Evolutionary conservation across 1,140 invertebrate genomes (phyloP), one percentile per base, ranked within the genome.

Genomic region (Aphelinus atriplicis): DNA sequence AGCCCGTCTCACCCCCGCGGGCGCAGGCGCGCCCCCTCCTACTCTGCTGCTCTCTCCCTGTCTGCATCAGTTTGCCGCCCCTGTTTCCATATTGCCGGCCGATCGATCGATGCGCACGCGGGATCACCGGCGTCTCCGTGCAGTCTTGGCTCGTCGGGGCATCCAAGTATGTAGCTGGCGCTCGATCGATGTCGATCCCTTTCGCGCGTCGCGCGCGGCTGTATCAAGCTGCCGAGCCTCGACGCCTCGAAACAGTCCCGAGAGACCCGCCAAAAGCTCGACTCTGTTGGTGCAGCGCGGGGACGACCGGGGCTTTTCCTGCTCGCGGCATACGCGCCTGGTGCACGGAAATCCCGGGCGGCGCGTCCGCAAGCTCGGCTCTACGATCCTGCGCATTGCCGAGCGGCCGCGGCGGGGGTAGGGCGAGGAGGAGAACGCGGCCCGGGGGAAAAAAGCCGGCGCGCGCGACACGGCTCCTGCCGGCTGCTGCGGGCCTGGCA

Each of bases 401-500:
- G 9, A 4, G 0, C 51, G 51, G 5, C n/a, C 6, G 58, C 3
- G 47, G 7, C 26, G 7, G 3, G 53, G 66, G 66, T 2, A 26
- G 48, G 56, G 45, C 1, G 43, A n/a, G 56, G 26, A 50, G 0
- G n/a, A 26, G 7, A 0, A 9, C 9, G 51, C 4, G 51, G 51
- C 51, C 4, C 9, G 51, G 51, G 9, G 58, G 61, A 51, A 73
- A 10, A 61, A 51, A 71, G 68, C 71, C 53, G 43, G 67, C 73
- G 71, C 63, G 74, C 4, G 51, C 51, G 55, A 56, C 50, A 45
- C 47, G 26, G 81, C 84, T 87, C 87, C 75, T 85, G 77, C 2
- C 1, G 6, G 10, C 5, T 58, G 76, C 82, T 88, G 83, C n/a
- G 47, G 64, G 78, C 86, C 87, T 85, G 83, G 78, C 65, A 82